A percentile compares a stretch with the other conserved stretches of the same genome.
Evolutionary conservation across 2,888 invertebrate genomes (phyloP).

Genomic region (Syritta pipiens): DNA sequence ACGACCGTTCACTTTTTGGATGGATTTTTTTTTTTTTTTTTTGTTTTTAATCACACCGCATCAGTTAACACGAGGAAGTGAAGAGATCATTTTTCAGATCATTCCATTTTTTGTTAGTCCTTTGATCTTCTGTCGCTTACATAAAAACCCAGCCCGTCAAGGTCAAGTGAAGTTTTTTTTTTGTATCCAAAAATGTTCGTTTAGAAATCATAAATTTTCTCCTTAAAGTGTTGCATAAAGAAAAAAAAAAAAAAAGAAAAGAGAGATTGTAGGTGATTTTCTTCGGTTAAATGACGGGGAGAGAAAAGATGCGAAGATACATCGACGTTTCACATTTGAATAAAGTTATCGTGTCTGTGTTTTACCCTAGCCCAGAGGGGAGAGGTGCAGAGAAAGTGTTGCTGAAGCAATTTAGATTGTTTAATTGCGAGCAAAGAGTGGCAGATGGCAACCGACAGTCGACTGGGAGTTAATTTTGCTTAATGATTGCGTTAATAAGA

Average conservation of each 20-base stretch:
- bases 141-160: conserved; percentile 55
- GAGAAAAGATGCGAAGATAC: conserved; percentile 41
- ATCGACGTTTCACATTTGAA: conserved; percentile 57
- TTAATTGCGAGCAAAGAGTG: background rate
- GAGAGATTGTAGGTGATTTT: conserved; percentile 51
- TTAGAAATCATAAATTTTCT: conserved; percentile 62
- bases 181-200: background rate
- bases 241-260: background rate
- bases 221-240: conserved; percentile 63
- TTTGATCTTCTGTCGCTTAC: conserved; percentile 24
- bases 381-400: conserved; percentile 49
- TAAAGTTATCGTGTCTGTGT: conserved; percentile 23
- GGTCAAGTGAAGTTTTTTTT: conserved; percentile 63
- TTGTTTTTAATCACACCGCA: conserved; percentile 45
- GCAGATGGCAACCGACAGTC: background rate
- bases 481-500: background rate
- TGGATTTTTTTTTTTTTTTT: conserved; percentile 10
- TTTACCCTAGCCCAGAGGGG: background rate
- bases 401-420: conserved; percentile 31
- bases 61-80: conserved; percentile 67
- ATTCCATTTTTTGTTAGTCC: conserved; percentile 22
- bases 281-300: conserved; percentile 22
- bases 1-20: conserved; percentile 62
- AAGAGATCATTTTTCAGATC: conserved; percentile 49
- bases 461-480: background rate